Conservation (phyloP, 2,888 invertebrate species). For the Cerastoderma edule region DNA sequence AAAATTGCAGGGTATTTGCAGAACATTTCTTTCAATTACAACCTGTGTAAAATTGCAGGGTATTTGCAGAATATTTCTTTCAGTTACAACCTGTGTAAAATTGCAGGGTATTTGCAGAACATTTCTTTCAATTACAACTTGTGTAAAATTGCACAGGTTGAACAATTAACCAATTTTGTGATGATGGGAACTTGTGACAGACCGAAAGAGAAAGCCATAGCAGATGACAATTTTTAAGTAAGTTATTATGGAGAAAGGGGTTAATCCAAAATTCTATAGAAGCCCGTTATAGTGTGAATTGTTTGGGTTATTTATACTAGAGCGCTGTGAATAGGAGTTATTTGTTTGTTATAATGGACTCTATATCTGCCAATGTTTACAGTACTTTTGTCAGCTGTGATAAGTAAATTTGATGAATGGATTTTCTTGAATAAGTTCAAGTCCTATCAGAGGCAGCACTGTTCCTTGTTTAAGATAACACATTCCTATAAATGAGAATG, state of each 20-base stretch:
- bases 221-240: background rate
- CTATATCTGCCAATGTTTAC: conserved; percentile 12
- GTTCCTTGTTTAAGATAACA: no score
- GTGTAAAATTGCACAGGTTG: background rate
- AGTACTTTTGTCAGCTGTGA: background rate
- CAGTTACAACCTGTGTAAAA: background rate
- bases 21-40: no score
- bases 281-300: background rate
- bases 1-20: no score
- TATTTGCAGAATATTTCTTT: background rate
- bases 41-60: conserved; percentile 1
- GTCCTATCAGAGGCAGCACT: no score
- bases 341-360: conserved; percentile 7
- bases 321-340: conserved; percentile 3
- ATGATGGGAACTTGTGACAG: no score
- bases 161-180: background rate
- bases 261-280: background rate
- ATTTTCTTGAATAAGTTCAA: conserved; percentile 1
- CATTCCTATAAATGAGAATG: no score
- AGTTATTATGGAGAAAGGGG: background rate
- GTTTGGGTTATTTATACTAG: conserved; percentile 3
- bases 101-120: background rate
- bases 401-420: conserved; percentile 14
- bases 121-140: background rate
- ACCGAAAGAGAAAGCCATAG: no score